Base-by-base conservation (phyloP, 2,888 invertebrate genomes). In the Reticulitermes lucifugus region DNA sequence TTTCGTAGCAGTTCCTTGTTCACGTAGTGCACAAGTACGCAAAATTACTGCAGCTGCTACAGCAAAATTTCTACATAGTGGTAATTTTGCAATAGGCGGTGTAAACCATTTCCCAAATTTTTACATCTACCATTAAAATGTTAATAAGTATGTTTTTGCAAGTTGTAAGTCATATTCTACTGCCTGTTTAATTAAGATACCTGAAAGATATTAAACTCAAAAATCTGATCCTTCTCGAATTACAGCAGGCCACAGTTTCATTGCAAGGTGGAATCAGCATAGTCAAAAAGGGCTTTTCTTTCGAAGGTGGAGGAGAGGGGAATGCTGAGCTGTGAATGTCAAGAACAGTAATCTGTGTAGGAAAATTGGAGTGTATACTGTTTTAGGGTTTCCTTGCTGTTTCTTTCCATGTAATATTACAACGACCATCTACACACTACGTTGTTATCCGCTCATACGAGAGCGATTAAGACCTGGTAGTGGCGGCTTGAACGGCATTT, bases 221-320 rank as follows among this genome's bases (percentile, higher is more conserved):
- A 43, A 81, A 51, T 35, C 51, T 18, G 81, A 81, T 70, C 35
- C 81, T 81, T 81, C 70, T 81, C 70, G 65, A 81, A 81, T 81
- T 81, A 25, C 81, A 65, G 35, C 35, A 35, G 46, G 70, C 25
- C 81, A 12, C 35, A n/a, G 9, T 43, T 43, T 25, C 0, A n/a
- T 43, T 70, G 10, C 51, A 25, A 84, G 65, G 80, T 83, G 75
- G 75, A 21, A 46, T 12, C 35, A 9, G 35, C 71, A 6, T 35
- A 71, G 9, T 46, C 46, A 12, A 46, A 12, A 1, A 7, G 46
- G 12, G 46, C 12, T 46, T 6, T 9, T 46, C 1, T 46, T 46
- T 46, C 6, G 12, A 46, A 46, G 46, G 46, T 4, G 2, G 1
- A 9, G 46, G 46, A 12, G 46, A 7, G 46, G 46, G 12, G 10